A percentile compares a stretch with the other conserved stretches of the same genome.
Evolutionary conservation across 2,797 vertebrate genomes (phyloP).

Genomic region (Telmatherina bonti): DNA sequence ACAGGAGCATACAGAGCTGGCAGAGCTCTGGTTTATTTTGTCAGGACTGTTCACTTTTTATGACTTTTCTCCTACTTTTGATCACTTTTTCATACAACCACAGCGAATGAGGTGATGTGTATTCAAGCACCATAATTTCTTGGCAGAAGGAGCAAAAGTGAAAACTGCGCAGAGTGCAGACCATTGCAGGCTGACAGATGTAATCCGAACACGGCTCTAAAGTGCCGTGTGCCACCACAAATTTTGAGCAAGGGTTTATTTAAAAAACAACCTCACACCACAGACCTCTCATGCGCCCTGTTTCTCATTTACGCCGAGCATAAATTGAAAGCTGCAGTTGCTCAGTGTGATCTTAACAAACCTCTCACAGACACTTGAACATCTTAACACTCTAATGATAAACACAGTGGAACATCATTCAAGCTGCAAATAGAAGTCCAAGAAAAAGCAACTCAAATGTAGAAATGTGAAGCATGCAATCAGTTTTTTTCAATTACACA

Average conservation of each 20-base stretch:
- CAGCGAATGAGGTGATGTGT: conserved; percentile 56
- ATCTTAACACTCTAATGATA: conserved; percentile 27
- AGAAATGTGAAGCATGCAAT: conserved; percentile 30
- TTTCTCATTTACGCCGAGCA: conserved; percentile 66
- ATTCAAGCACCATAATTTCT: conserved; percentile 49
- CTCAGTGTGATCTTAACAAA: conserved; percentile 36
- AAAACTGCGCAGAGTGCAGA: conserved; percentile 44
- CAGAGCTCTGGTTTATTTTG: conserved; percentile 39
- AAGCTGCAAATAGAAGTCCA: background rate
- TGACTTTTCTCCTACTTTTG: conserved; percentile 53
- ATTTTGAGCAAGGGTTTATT: conserved; percentile 74
- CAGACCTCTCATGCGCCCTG: conserved; percentile 70
- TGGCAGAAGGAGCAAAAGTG: conserved; percentile 46
- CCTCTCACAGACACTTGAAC: conserved; percentile 32
- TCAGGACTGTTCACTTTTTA: conserved; percentile 58
- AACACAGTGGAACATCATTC: conserved; percentile 34
- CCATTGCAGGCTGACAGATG: conserved; percentile 72
- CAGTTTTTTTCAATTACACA: conserved; percentile 16
- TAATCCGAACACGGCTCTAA: conserved; percentile 74
- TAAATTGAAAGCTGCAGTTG: conserved; percentile 47
- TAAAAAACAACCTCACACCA: conserved; percentile 78
- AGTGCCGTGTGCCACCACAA: conserved; percentile 74
- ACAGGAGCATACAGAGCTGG: conserved; percentile 34
- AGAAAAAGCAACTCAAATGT: background rate
- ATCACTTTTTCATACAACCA: conserved; percentile 50